These are phyloP conservation scores for Halcyon leucocephala DNA, from an alignment of 2,797 vertebrate genomes.

Conservation along the genomic window DNA sequence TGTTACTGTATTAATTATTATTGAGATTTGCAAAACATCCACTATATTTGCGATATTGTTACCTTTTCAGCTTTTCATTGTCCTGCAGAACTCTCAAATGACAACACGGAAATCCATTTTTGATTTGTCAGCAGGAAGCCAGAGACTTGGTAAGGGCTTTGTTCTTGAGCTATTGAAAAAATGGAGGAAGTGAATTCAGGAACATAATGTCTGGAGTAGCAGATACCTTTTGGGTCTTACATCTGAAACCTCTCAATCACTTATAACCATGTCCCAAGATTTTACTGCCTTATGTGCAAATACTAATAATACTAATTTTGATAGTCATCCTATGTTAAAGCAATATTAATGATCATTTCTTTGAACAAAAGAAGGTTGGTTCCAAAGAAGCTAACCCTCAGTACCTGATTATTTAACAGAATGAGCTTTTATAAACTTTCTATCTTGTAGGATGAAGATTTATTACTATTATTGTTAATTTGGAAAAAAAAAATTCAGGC, in stretches of 20 bases:
- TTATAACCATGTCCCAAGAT: neutral
- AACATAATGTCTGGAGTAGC: neutral
- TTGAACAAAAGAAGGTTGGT: neutral
- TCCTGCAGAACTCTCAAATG: neutral
- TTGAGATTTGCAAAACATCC: neutral
- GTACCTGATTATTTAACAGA: neutral
- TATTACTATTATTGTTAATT: neutral
- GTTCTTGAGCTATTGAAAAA: neutral
- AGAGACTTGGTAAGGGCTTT: neutral
- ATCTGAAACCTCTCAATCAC: neutral
- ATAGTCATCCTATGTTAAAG: neutral
- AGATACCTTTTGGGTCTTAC: neutral
- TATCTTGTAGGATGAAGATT: neutral
- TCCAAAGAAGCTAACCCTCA: neutral
- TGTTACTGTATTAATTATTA: neutral
- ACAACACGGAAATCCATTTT: neutral
- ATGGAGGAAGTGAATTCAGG: neutral
- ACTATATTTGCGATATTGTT: neutral
- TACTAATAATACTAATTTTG: neutral
- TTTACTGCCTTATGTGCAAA: neutral
- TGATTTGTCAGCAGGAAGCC: neutral
- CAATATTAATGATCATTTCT: neutral
- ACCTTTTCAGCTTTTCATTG: neutral
- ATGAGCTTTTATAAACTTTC: neutral
- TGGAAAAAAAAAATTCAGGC: neutral